phyloP scores from a whole-genome alignment of 2,888 invertebrate genomes.

The Polyploca ridens region DNA sequence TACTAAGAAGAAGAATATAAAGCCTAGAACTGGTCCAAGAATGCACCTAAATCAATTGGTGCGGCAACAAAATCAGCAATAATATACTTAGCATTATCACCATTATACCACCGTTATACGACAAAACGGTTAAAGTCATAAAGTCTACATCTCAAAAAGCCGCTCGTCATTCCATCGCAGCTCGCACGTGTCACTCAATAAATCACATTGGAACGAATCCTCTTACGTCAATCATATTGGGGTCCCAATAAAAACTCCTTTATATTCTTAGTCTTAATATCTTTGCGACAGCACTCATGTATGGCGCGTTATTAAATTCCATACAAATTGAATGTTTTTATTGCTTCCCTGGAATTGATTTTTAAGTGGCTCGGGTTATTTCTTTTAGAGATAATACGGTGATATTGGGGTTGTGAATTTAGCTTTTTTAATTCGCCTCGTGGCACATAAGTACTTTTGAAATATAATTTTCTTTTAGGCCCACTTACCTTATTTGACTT shows the following conservation, averaged over 20 bases:
- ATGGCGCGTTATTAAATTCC: conserved; percentile 1
- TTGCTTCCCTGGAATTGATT: background rate
- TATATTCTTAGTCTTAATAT: conserved; percentile 4
- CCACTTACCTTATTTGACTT: too few relatives aligned
- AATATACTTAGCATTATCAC: background rate
- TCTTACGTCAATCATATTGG: conserved; percentile 6
- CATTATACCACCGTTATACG: background rate
- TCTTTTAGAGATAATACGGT: background rate
- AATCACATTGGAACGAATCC: background rate
- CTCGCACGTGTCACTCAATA: conserved; percentile 2
- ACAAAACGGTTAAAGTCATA: background rate
- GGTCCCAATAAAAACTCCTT: conserved; percentile 4
- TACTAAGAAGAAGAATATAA: too few relatives aligned
- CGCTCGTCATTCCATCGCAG: background rate
- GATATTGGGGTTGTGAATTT: background rate
- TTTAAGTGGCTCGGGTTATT: background rate
- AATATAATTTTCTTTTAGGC: too few relatives aligned
- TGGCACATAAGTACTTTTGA: background rate
- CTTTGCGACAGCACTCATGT: background rate
- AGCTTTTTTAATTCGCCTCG: background rate
- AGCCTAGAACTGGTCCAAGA: too few relatives aligned
- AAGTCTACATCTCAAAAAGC: background rate
- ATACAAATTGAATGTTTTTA: conserved; percentile 6
- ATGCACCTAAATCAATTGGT: too few relatives aligned
- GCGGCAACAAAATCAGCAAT: too few relatives aligned